These are phyloP conservation scores for Ispidina picta DNA, from an alignment of 2,797 vertebrate genomes.

Conservation along the genomic window DNA sequence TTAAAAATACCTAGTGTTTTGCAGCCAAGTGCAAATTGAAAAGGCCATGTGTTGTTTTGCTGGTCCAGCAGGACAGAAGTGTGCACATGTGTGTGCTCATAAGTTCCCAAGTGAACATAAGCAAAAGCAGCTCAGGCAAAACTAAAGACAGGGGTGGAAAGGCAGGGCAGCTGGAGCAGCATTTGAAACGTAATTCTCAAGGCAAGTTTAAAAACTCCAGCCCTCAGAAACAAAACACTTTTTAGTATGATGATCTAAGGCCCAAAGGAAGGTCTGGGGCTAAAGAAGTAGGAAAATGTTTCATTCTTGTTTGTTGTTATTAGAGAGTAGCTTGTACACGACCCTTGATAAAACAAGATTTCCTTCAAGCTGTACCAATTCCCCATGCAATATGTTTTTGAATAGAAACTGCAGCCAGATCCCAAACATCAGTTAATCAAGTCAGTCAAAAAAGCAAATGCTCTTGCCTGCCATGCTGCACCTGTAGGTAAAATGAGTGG, in stretches of 20 bases:
- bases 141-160: neutral
- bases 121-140: neutral
- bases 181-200: neutral
- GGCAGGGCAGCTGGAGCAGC: neutral
- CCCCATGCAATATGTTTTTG: conserved; percentile 4
- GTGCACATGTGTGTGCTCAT: neutral
- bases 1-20: neutral
- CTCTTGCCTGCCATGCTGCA: neutral
- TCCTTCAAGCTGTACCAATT: conserved; percentile 25
- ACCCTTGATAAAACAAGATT: conserved; percentile 16
- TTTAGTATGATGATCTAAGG: neutral
- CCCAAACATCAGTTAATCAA: conserved; percentile 37
- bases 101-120: accelerated
- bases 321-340: neutral
- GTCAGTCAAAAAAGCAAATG: conserved; percentile 7
- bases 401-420: neutral
- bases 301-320: neutral
- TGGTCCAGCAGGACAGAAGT: neutral
- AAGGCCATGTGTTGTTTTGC: neutral
- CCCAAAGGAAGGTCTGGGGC: neutral
- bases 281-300: neutral
- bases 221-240: neutral
- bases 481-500: neutral
- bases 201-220: neutral
- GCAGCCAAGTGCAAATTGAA: neutral